Evolutionary conservation across 1,140 invertebrate species (phyloP).

Genomic region (Steinernema feltiae): DNA sequence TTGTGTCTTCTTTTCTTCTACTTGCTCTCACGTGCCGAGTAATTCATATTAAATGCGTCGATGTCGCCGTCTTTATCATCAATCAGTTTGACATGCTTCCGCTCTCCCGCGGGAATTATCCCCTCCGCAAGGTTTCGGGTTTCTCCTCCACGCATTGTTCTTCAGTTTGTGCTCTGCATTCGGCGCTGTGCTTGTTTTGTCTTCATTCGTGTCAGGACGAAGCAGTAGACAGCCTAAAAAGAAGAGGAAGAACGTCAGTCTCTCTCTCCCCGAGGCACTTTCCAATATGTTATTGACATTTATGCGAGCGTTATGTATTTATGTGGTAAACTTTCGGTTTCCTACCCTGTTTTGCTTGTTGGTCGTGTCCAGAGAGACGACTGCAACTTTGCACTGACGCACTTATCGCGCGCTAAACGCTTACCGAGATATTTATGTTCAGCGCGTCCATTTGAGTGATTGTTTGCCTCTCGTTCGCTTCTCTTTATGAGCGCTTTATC

Average conservation of each 20-base stretch:
- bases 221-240: too few species aligned
- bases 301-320: neutral
- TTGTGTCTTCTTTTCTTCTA: too few species aligned
- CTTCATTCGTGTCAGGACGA: neutral
- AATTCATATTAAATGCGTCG: slow-evolving; percentile 7
- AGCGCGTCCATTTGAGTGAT: neutral
- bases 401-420: neutral
- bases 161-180: neutral
- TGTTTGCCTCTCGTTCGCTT: neutral
- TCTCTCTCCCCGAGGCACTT: neutral
- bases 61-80: neutral
- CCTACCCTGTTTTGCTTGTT: neutral
- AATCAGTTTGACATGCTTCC: neutral
- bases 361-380: too few species aligned
- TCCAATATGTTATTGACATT: neutral
- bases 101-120: neutral
- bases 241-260: neutral
- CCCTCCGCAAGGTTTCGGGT: neutral
- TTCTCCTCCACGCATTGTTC: neutral
- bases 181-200: neutral
- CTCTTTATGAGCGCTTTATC: neutral
- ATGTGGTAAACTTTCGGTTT: too few species aligned
- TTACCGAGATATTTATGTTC: neutral
- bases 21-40: too few species aligned
- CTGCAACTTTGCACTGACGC: neutral